Percentiles rank a stretch among this genome's conserved stretches.
These are phyloP conservation scores for Ceramica pisi DNA, from an alignment of 2,888 invertebrate species.

Conservation along the genomic window DNA sequence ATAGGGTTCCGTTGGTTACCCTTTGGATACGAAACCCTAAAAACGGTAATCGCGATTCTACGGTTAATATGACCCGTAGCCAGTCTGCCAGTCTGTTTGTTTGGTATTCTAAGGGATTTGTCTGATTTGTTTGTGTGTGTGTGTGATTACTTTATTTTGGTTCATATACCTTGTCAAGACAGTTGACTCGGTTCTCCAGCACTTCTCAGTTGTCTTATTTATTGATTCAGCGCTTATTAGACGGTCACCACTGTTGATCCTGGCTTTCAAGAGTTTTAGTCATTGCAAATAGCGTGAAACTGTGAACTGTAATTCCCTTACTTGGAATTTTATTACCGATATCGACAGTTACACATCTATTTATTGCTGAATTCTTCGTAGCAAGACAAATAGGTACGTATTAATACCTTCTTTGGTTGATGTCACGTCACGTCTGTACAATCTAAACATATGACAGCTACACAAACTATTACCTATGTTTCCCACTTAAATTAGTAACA, in stretches of 20 bases:
- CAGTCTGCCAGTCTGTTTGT: neutral
- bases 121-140: too few species aligned
- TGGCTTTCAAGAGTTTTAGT: too few species aligned
- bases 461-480: constrained; percentile 24
- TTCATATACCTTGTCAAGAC: too few species aligned
- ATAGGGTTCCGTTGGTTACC: too few species aligned
- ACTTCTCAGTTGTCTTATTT: neutral
- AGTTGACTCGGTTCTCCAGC: too few species aligned
- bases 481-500: constrained; percentile 11
- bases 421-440: constrained; percentile 8
- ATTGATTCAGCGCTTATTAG: neutral
- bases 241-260: too few species aligned
- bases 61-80: neutral
- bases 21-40: too few species aligned
- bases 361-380: neutral
- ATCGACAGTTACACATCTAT: neutral
- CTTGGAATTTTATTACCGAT: neutral
- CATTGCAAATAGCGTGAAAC: too few species aligned
- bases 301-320: too few species aligned
- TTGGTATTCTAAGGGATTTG: neutral
- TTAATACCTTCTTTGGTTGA: constrained; percentile 16
- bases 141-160: neutral
- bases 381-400: neutral
- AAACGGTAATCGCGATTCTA: too few species aligned
- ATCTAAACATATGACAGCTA: constrained; percentile 1